These are phyloP conservation scores for Molossus alvarezi DNA, from an alignment of 2,797 vertebrate species.

Conservation along the genomic window DNA sequence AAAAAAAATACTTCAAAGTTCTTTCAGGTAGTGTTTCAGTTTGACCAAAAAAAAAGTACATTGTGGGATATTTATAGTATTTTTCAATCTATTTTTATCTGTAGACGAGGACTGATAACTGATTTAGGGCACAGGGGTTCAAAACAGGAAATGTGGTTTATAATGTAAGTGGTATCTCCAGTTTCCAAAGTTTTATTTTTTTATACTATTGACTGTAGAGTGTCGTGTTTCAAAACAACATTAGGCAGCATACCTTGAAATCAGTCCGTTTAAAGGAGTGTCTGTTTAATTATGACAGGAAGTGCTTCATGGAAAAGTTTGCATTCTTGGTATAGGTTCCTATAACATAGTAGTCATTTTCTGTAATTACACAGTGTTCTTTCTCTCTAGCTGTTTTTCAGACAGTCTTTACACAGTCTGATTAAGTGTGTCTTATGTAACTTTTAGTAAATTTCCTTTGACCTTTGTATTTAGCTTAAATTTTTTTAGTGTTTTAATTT, in stretches of 20 bases:
- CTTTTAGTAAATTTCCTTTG: conserved; percentile 52
- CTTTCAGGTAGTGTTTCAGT: conserved; percentile 87
- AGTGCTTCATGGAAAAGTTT: conserved; percentile 86
- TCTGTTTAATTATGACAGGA: conserved; percentile 89
- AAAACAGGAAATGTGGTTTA: conserved; percentile 94
- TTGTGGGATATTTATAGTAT: conserved; percentile 90
- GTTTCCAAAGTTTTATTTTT: conserved; percentile 91
- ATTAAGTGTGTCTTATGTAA: conserved; percentile 2
- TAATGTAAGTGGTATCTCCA: conserved; percentile 90
- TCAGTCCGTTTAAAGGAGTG: conserved; percentile 85
- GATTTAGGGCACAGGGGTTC: conserved; percentile 90
- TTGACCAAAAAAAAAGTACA: conserved; percentile 87
- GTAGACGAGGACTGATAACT: conserved; percentile 87
- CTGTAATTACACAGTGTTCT: conserved; percentile 11
- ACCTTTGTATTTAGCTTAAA: conserved; percentile 59
- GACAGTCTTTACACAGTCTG: neutral
- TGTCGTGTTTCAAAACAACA: conserved; percentile 88
- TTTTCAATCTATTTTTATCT: conserved; percentile 91
- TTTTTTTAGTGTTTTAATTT: conserved; percentile 29
- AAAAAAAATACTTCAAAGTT: conserved; percentile 67
- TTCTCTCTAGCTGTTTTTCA: neutral
- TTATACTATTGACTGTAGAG: conserved; percentile 85
- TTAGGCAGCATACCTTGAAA: conserved; percentile 86
- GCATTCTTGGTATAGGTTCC: conserved; percentile 70
- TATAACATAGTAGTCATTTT: conserved; percentile 73